Conservation (phyloP, 1,140 invertebrate genomes). For the Popillia japonica region DNA sequence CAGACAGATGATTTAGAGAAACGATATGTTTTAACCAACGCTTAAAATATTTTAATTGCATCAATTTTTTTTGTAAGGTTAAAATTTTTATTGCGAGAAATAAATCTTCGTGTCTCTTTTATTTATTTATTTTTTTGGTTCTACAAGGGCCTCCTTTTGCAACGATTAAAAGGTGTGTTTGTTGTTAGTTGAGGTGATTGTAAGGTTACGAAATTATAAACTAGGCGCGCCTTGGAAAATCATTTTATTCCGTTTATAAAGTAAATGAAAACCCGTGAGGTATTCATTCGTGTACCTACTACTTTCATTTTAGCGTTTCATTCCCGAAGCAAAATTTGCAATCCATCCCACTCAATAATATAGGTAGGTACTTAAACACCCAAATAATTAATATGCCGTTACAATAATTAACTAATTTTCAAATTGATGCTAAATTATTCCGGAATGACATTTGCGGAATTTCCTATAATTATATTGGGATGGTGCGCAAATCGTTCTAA, state of each 20-base stretch:
- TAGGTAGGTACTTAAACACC: too few species aligned
- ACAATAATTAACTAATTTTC: slow-evolving; percentile 3
- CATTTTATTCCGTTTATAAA: neutral
- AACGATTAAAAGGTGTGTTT: neutral
- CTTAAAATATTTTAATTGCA: too few species aligned
- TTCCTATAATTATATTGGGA: neutral
- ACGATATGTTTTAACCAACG: too few species aligned
- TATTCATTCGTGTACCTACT: neutral
- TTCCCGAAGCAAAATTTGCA: too few species aligned
- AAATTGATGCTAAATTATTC: neutral
- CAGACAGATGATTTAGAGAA: too few species aligned
- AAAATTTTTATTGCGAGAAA: neutral
- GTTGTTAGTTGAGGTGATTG: neutral
- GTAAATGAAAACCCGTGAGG: neutral
- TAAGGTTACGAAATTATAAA: neutral
- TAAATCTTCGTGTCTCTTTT: neutral
- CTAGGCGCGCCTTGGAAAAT: neutral
- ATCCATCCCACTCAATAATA: too few species aligned
- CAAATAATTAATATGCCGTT: too few species aligned
- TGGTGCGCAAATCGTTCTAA: neutral
- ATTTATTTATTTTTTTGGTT: neutral
- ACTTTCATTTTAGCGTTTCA: too few species aligned
- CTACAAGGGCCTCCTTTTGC: neutral
- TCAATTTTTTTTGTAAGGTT: too few species aligned
- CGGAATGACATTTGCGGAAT: neutral